Base-by-base conservation (phyloP, 2,888 invertebrate genomes). In the Mythimna ferrago region DNA sequence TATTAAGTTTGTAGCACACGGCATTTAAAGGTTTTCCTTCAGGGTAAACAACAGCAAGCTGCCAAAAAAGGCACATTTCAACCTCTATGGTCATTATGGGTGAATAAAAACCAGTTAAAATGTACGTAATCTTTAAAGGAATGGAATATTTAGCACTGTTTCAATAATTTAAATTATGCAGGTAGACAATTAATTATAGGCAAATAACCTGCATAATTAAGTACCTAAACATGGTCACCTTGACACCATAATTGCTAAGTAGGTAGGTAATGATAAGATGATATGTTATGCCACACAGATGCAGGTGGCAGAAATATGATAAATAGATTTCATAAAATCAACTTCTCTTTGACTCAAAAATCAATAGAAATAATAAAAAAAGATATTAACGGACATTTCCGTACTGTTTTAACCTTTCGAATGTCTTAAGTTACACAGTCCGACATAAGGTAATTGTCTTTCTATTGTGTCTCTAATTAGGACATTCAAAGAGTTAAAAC, bases 11-110 rank as follows among this genome's bases (percentile, higher is more conserved):
- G 76, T 67, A 70, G 44, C 54, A 80, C 61, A 72, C 76, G 65
- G 82, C 85, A 90, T 89, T 89, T 86, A 86, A 87, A 86, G 84
- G 85, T 81, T 86, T 83, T 32, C 81, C 68, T 81, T 90, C 86
- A 89, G 84, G 89, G 90, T 83, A 78, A 92, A 85, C 89, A 71
- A 80, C 85, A 75, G 71, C 71, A 79, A 80, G 72, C 70, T 44
- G 71, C 86, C 85, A 83, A 87, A 87, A 83, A 84, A 71, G 82
- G 80, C 69, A 72, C 44, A 61, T 41, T 44, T 71, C 63, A 79
- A 66, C 75, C 77, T 62, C 26, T 69, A 78, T 64, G 65, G 70
- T 75, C 69, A 71, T 64, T 61, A 63, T 7, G 38, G 32, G 54
- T 61, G 32, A 68, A 63, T 72, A 53, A 75, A 76, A 78, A 61